Evolutionary conservation across 1,140 invertebrate genomes (phyloP), one percentile per base, ranked within the genome.

Genomic region (Lucilia sericata): DNA sequence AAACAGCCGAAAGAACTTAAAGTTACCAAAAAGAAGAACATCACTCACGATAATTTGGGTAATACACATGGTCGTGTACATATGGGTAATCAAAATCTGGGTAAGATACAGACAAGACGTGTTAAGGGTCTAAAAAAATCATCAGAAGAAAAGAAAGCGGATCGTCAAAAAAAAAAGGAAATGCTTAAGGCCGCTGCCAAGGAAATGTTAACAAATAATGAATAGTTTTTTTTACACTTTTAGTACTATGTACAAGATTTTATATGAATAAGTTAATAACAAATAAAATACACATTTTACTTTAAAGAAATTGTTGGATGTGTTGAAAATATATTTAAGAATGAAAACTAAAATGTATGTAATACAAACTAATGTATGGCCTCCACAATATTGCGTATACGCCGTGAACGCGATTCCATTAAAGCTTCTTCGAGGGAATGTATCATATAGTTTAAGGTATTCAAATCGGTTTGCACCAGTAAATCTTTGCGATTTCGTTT

Each of bases 61-160:
- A 96, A 95, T 9, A 97, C 95, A 87, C 93, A 97, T 88, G 99
- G 98, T 81, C 94, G 97, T 83, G 94, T 99, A 84, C 99, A 99
- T 91, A 94, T 99, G 93, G 95, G 96, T 81, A 94, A 95, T 90
- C 98, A 99, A 89, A 95, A 98, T 88, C 93, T 98, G 17, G 92
- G 93, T 30, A 96, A 94, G 86, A 92, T 99, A 85, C 97, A 98
- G 91, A 98, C 97, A 17, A 94, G 97, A 83, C 99, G 99, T 91
- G 96, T 99, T 94, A 99, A 99, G 92, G 98, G 96, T 74, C 92
- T 99, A 17, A 95, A 94, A 86, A 97, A 96, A 88, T 94, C 95
- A 0, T 88, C 93, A 5, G 93, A 94, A 81, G 95, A 96, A 87
- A 95, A 92, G 86, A 95, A 94, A 86, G 91, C 91, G 21, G 92